Evolutionary conservation across 2,888 invertebrate species (phyloP).

Genomic region (Nemotelus pantherinus): DNA sequence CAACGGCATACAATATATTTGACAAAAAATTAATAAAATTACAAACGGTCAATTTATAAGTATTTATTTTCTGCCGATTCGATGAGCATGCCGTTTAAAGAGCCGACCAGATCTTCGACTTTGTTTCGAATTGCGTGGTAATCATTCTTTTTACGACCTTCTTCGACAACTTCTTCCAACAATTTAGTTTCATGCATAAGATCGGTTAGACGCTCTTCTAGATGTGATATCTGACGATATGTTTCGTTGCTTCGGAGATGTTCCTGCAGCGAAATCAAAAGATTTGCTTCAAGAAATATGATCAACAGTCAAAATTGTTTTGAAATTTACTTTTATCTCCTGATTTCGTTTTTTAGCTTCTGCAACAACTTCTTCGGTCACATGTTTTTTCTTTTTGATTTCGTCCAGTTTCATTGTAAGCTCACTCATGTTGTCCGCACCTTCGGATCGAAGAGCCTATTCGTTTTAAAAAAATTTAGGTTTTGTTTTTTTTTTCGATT

Average conservation of each 20-base stretch:
- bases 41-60: background rate
- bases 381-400: conserved; percentile 52
- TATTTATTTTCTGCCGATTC: conserved; percentile 13
- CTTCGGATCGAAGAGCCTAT: conserved; percentile 51
- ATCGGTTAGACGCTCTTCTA: conserved; percentile 53
- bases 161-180: conserved; percentile 49
- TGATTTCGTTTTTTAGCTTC: conserved; percentile 51
- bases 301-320: background rate
- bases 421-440: conserved; percentile 52
- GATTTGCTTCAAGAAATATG: conserved; percentile 4
- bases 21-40: background rate
- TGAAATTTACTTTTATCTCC: conserved; percentile 52
- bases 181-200: conserved; percentile 53
- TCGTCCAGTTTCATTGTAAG: conserved; percentile 52
- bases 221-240: conserved; percentile 53
- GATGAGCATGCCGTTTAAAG: conserved; percentile 26
- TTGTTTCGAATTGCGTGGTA: conserved; percentile 26
- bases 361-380: conserved; percentile 53
- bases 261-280: conserved; percentile 40
- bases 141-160: conserved; percentile 46
- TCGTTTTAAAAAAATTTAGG: background rate
- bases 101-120: conserved; percentile 15
- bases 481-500: background rate
- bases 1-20: too few species aligned
- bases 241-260: conserved; percentile 53